Evolutionary conservation across 2,888 invertebrate genomes (phyloP).

Genomic region (Agonum fuliginosum): DNA sequence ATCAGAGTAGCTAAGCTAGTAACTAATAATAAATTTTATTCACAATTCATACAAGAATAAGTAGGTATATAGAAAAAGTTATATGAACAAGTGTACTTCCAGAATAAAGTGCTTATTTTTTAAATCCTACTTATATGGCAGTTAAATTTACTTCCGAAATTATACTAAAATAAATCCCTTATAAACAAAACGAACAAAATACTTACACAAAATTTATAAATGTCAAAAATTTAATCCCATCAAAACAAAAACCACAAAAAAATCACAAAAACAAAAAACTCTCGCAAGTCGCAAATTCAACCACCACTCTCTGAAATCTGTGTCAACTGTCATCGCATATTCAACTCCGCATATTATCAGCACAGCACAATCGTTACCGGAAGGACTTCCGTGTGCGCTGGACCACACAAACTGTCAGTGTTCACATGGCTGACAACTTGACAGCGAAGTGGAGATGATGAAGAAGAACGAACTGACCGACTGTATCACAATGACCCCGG

Average conservation of each 20-base stretch:
- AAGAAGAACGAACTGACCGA: neutral
- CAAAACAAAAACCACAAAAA: neutral
- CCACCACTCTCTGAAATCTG: slow-evolving; percentile 14
- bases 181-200: too few relatives aligned
- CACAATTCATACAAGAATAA: too few relatives aligned
- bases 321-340: slow-evolving; percentile 39
- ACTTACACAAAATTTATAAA: neutral
- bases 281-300: neutral
- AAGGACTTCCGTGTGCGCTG: slow-evolving; percentile 44
- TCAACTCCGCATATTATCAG: slow-evolving; percentile 31
- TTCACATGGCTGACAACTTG: neutral
- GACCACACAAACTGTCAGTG: slow-evolving; percentile 13
- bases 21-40: too few relatives aligned
- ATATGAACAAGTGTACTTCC: too few relatives aligned
- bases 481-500: slow-evolving; percentile 43
- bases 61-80: too few relatives aligned
- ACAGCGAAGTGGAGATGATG: neutral
- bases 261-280: neutral
- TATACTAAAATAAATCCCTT: too few relatives aligned
- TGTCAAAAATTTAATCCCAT: neutral
- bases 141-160: too few relatives aligned
- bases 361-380: slow-evolving; percentile 49
- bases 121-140: too few relatives aligned
- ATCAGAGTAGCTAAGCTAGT: too few relatives aligned
- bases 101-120: too few relatives aligned